Conservation (phyloP, 2,888 invertebrate genomes). For the Empis stercorea region DNA sequence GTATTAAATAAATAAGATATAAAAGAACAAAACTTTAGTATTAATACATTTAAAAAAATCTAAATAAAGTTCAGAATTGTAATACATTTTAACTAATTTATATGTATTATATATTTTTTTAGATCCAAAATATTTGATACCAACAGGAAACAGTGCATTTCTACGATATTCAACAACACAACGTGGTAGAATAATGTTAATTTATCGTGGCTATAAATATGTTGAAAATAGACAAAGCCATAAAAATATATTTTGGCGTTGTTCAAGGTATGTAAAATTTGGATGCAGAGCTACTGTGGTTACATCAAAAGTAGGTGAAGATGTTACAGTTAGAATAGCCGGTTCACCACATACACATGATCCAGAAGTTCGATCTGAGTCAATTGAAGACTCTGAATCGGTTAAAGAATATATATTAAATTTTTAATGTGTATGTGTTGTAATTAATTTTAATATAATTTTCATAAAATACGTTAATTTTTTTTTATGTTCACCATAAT, state of each 20-base stretch:
- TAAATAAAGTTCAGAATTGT: no score
- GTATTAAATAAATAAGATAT: no score
- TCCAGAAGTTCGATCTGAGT: conserved; percentile 18
- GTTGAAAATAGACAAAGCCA: conserved; percentile 35
- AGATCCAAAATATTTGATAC: conserved; percentile 14
- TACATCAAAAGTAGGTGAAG: conserved; percentile 30
- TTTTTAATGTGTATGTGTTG: no score
- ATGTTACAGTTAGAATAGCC: conserved; percentile 27
- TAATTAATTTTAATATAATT: no score
- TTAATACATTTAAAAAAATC: no score
- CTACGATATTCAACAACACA: conserved; percentile 35
- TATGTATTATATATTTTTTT: conserved; percentile 11
- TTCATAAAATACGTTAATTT: no score
- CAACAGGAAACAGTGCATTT: conserved; percentile 11
- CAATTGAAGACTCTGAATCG: no score
- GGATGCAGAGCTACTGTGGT: conserved; percentile 34
- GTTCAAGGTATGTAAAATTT: conserved; percentile 34
- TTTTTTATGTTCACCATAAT: no score
- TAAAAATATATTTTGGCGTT: conserved; percentile 36
- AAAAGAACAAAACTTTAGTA: no score
- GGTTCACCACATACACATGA: conserved; percentile 33
- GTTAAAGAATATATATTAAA: no score
- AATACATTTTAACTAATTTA: no score
- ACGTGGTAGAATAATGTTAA: conserved; percentile 33
- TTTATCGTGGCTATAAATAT: conserved; percentile 34